Conservation (phyloP, 2,113 vertebrate species). For the Xyrauchen texanus region DNA sequence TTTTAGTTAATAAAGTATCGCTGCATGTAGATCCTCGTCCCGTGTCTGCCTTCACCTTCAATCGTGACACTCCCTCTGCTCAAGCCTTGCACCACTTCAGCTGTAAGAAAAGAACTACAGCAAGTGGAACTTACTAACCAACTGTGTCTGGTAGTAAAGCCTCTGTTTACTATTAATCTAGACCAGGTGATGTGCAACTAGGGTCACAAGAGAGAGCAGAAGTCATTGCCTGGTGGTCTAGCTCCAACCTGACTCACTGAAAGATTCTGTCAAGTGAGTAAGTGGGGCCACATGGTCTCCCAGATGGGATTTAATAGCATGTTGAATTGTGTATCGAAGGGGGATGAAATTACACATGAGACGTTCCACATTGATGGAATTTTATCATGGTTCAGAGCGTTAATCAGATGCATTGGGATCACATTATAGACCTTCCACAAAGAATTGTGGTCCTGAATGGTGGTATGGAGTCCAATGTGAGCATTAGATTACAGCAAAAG, state of each 20-base stretch:
- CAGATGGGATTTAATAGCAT: constrained; percentile 36
- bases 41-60: too few species aligned
- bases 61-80: too few species aligned
- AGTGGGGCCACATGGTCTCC: constrained; percentile 37
- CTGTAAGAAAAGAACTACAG: constrained; percentile 45
- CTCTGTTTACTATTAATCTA: constrained; percentile 20
- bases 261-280: constrained; percentile 22
- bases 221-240: background rate
- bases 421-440: background rate
- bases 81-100: constrained; percentile 53
- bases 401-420: background rate
- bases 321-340: constrained; percentile 19
- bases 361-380: constrained; percentile 1
- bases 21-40: too few species aligned
- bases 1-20: too few species aligned
- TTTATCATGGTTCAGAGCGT: background rate
- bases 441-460: background rate
- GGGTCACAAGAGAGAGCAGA: constrained; percentile 12
- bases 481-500: background rate
- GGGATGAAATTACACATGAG: background rate
- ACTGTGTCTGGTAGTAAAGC: background rate
- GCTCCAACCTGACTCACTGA: constrained; percentile 11
- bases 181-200: constrained; percentile 6
- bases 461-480: background rate
- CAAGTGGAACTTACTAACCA: background rate